A percentile compares a stretch with the other conserved stretches of the same genome.
These are phyloP conservation scores for Globodera ellingtonae DNA, from an alignment of 1,140 invertebrate species.

Conservation along the genomic window DNA sequence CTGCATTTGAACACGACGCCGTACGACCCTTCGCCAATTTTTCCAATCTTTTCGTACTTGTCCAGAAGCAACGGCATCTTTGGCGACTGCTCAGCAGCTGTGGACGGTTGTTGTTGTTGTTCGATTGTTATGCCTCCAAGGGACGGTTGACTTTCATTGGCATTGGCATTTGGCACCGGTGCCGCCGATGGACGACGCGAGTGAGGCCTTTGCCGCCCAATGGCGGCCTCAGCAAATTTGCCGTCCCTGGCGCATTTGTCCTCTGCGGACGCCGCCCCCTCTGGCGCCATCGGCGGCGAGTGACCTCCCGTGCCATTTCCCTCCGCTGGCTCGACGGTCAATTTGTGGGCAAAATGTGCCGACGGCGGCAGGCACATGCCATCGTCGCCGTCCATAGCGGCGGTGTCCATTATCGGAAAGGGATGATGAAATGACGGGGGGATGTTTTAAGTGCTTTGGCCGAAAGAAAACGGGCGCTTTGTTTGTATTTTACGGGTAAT, in stretches of 20 bases:
- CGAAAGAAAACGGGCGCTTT: not conserved
- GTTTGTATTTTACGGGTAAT: no score
- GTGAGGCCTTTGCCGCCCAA: not conserved
- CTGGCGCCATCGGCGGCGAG: conserved; percentile 1
- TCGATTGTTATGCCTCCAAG: not conserved
- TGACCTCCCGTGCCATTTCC: conserved; percentile 3
- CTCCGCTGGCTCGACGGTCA: not conserved
- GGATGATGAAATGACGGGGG: not conserved
- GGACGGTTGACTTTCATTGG: not conserved
- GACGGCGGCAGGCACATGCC: not conserved
- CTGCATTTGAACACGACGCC: conserved; percentile 98
- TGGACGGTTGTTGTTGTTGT: not conserved
- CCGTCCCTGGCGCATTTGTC: not conserved
- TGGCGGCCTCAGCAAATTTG: no score
- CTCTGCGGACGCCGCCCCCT: not conserved
- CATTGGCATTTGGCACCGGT: not conserved
- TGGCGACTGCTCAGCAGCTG: not conserved
- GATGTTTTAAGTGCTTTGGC: not conserved
- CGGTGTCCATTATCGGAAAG: not conserved
- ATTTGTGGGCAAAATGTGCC: not conserved
- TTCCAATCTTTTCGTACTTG: conserved; percentile 91
- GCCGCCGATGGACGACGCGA: not conserved
- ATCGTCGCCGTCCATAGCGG: not conserved
- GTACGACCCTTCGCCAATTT: conserved; percentile 96
- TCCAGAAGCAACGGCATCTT: conserved; percentile 73